Percentiles rank a stretch among this genome's conserved stretches.
Conservation (phyloP, 2,113 vertebrate genomes). For the Sminthopsis crassicaudata region DNA sequence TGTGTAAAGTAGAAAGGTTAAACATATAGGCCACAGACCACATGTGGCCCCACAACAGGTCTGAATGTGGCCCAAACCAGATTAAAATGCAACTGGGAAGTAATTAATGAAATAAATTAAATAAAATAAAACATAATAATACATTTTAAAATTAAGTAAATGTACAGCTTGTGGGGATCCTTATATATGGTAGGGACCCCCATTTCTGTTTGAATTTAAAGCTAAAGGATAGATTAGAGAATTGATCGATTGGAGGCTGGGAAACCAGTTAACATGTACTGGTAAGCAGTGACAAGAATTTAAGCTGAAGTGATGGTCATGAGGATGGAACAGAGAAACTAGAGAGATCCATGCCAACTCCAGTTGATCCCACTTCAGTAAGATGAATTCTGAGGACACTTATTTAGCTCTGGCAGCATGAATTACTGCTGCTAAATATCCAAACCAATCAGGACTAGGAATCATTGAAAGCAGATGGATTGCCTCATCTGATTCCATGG, state of each 20-base stretch:
- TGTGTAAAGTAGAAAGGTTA: neutral
- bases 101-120: neutral
- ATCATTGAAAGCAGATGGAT: neutral
- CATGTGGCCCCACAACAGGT: neutral
- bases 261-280: neutral
- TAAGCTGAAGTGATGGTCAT: neutral
- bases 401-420: neutral
- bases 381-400: neutral
- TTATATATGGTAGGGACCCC: neutral
- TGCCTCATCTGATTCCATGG: neutral
- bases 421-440: neutral
- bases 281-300: neutral
- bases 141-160: neutral
- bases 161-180: neutral
- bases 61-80: neutral
- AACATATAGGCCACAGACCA: neutral
- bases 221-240: neutral
- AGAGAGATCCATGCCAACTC: neutral
- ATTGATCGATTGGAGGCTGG: neutral
- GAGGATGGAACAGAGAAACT: neutral
- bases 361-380: neutral
- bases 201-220: neutral
- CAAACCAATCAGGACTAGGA: neutral
- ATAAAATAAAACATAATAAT: neutral
- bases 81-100: neutral